A percentile compares a stretch with the other conserved stretches of the same genome.
These are phyloP conservation scores for Accipiter cooperii DNA, from an alignment of 2,113 vertebrate genomes.

Conservation along the genomic window DNA sequence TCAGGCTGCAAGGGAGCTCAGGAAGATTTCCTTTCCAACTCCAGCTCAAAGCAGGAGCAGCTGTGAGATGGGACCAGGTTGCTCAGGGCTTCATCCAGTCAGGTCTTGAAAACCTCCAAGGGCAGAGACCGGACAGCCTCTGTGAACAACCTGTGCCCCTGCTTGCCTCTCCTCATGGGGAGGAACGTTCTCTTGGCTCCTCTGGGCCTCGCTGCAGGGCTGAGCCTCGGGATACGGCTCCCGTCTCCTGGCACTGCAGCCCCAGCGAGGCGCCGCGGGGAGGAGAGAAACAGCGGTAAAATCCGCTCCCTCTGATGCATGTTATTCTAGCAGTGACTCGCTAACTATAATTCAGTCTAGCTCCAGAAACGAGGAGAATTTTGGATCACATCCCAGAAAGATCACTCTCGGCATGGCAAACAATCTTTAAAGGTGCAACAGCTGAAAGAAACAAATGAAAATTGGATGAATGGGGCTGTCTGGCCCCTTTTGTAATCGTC, in stretches of 20 bases:
- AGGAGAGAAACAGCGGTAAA: not conserved
- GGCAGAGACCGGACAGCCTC: not conserved
- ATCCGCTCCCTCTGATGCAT: not conserved
- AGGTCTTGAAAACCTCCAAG: not conserved
- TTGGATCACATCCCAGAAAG: constrained; percentile 12
- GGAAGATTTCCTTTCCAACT: not conserved
- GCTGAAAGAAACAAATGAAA: not conserved
- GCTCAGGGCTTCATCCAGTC: not conserved
- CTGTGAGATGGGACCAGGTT: not conserved
- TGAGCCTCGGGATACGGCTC: not conserved
- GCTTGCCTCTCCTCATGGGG: not conserved
- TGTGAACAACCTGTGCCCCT: not conserved
- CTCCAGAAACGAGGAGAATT: not conserved
- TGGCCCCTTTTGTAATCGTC: not conserved
- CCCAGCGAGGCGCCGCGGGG: not conserved
- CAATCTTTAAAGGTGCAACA: not conserved
- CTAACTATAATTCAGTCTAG: not conserved
- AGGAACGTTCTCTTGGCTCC: not conserved
- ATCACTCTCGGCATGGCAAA: not conserved
- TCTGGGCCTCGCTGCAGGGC: too few relatives aligned
- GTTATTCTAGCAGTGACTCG: not conserved
- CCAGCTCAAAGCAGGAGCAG: not conserved
- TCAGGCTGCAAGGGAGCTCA: not conserved
- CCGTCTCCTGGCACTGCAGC: not conserved
- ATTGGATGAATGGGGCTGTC: not conserved